Base-by-base conservation (phyloP, 2,113 vertebrate genomes). In the Chloroceryle aenea region DNA sequence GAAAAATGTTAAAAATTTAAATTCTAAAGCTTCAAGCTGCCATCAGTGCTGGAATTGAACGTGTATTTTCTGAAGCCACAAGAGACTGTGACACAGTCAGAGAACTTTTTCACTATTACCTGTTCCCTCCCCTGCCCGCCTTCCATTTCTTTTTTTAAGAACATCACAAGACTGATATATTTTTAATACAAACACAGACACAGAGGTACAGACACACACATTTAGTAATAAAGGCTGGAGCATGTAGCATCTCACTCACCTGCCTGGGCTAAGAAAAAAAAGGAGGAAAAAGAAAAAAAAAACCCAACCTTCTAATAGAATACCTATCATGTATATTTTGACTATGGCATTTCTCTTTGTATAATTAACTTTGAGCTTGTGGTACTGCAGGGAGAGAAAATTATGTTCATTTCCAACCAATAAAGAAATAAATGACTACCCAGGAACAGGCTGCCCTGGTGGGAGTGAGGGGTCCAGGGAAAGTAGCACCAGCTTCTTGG, bases 221-320 rank as follows among this genome's bases (percentile, higher is more conserved):
- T 75, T 90, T 67, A 89, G 76, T 62, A 93, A 94, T 89, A 96
- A 86, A 94, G 91, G 95, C 92, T 97, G 94, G 90, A 96, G 96
- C 95, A 97, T 98, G 96, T 95, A 97, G 95, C 96, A 97, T 98
- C 95, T 96, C 85, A 92, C 95, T 96, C 98, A 98, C 98, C 98
- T 98, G 98, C 98, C 98, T 98, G 97, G 98, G 96, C 97, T 98
- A 98, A 98, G 95, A 97, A 97, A 98, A 97, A 97, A 89, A 55
- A 84, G 92, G 52, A 62, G 77, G 10, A 9, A 21, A 95, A 97
- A 96, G 94, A 96, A 96, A 91, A 61, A 42, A 21, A 4, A 93
- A 92, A 12, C 16, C 91, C 59, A 67, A 69, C 55, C 97, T 89
- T 97, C 97, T 98, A 97, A 96, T 96, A 96, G 95, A 91, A 77